Evolutionary conservation across 1,140 invertebrate species (phyloP).

Genomic region (Sweltsa coloradensis): DNA sequence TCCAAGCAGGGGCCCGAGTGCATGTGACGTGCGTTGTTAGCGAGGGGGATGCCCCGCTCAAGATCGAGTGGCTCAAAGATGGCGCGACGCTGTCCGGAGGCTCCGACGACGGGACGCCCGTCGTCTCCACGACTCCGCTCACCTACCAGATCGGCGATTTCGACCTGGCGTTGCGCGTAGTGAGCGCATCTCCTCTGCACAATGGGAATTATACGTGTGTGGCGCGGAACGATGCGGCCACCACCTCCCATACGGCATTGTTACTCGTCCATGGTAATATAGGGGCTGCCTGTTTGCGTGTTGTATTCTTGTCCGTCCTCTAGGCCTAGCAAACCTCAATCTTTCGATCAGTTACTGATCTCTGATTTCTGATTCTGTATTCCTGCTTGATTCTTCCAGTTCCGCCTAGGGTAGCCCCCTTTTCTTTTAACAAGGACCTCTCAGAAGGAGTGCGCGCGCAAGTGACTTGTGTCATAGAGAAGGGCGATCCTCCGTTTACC

Average conservation of each 20-base stretch:
- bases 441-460: conserved; percentile 31
- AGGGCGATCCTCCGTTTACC: conserved; percentile 38
- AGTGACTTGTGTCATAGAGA: conserved; percentile 34
- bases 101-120: too few species aligned
- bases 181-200: conserved; percentile 30
- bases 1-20: conserved; percentile 37
- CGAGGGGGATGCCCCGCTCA: conserved; percentile 52
- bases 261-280: conserved; percentile 36
- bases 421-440: conserved; percentile 30
- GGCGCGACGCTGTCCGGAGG: conserved; percentile 26
- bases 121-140: conserved; percentile 24
- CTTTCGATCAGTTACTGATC: not conserved
- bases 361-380: not conserved
- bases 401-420: conserved; percentile 33
- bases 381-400: conserved; percentile 24
- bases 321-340: not conserved
- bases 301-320: not conserved
- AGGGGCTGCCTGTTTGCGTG: not conserved
- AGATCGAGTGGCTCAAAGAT: conserved; percentile 53
- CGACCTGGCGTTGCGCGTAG: conserved; percentile 33
- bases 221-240: conserved; percentile 32
- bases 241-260: conserved; percentile 30
- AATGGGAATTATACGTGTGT: conserved; percentile 38
- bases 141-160: conserved; percentile 34
- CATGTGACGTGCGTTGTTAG: conserved; percentile 52